Base-by-base conservation (phyloP, 2,888 invertebrate species). In the Lepidochrysops patricia region DNA sequence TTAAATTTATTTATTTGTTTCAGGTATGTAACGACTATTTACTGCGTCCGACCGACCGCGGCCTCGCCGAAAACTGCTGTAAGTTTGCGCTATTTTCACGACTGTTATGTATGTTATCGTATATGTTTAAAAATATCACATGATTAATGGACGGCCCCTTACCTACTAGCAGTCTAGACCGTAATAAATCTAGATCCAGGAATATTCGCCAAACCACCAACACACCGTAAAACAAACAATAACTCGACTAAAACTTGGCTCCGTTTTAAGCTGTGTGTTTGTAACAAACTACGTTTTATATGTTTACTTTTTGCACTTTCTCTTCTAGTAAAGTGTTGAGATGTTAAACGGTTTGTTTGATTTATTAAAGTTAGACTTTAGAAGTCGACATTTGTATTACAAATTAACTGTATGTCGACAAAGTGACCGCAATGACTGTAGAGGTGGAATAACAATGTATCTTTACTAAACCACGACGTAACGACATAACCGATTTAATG, bases 181-280 rank as follows among this genome's bases (percentile, higher is more conserved):
- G 27, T 5, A 27, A 52, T 52, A 52, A 52, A 52, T 52, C 52
- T 52, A 52, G 52, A 19, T 43, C 23, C 43, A 19, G 43, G 19
- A 23, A 43, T 43, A 43, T 43, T 43, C 43, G 43, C 50, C 52
- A 26, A 27, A 27, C 52, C 52, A 13, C 52, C 4, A 52, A 52
- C 52, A 52, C 27, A 27, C 52, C 27, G 52, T 52, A 13, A 43
- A 43, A 43, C 43, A 43, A 43, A 43, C 43, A 43, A 43, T 43
- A 43, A 43, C 43, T 43, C 43, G 23, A 43, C 23, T 43, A 43
- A 43, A 43, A 43, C 43, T 43, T 23, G 43, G 43, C 43, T 43
- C 43, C 43, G 43, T 43, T 43, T 43, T 19, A 43, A 43, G 43
- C 19, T 9, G 19, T 43, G 19, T 43, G 9, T 43, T 19, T 23